Conservation (phyloP, 2,113 vertebrate genomes). For the Thalassoma bifasciatum region DNA sequence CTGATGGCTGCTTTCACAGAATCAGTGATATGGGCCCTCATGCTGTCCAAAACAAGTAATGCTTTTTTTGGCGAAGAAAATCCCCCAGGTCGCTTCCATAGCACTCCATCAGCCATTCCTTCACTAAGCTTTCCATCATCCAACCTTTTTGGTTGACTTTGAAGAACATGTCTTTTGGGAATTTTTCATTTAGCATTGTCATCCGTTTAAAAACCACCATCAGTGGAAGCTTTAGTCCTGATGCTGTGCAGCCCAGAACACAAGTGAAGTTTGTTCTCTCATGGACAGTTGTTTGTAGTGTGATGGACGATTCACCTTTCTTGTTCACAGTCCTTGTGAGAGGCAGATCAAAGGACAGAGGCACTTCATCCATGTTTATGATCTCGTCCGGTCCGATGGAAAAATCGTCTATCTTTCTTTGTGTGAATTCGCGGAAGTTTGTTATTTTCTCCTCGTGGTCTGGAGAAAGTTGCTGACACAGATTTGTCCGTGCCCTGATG, state of each 20-base stretch:
- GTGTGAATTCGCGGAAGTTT: conserved; percentile 29
- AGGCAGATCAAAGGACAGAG: conserved; percentile 53
- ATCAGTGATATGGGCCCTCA: no score
- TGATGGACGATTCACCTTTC: conserved; percentile 33
- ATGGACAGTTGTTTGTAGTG: conserved; percentile 27
- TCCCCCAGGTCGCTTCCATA: no score
- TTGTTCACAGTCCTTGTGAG: conserved; percentile 45
- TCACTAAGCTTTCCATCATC: no score
- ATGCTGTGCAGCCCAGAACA: conserved; percentile 44
- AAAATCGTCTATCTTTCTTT: conserved; percentile 21
- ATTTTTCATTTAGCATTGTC: conserved; percentile 49
- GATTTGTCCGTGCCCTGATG: conserved; percentile 14
- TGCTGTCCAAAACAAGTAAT: no score
- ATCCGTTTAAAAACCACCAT: conserved; percentile 57
- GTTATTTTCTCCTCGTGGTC: conserved; percentile 33
- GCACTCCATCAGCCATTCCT: no score
- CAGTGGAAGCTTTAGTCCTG: conserved; percentile 44
- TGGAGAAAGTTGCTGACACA: conserved; percentile 35
- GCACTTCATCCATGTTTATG: conserved; percentile 47
- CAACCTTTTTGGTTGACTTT: no score
- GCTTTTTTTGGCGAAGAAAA: no score
- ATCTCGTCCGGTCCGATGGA: conserved; percentile 21
- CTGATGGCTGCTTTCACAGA: no score
- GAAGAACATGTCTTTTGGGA: conserved; percentile 25
- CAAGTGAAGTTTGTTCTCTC: conserved; percentile 47